Evolutionary conservation across 1,140 invertebrate species (phyloP), one percentile per base, ranked within the genome.

Genomic region (Bombus fervidus): DNA sequence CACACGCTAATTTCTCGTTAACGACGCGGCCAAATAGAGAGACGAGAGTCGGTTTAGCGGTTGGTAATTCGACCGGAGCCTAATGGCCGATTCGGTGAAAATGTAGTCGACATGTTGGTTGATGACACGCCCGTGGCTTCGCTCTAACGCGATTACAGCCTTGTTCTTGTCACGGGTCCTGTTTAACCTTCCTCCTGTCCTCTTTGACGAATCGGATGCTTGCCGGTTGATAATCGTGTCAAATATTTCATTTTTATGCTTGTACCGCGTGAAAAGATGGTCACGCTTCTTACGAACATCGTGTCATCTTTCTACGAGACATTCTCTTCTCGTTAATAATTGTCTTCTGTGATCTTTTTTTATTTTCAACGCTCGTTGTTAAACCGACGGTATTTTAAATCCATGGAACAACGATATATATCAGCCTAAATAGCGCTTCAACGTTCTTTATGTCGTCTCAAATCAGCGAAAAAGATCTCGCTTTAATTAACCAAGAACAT

Each of bases 1-100:
- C 31, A 25, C 77, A 68, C 64, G 77, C 77, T 79, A 79, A 79
- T 79, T 79, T 79, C 77, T 68, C 77, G 77, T 79, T 79, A 68
- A 79, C 77, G 64, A 41, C 39, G 77, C 39, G 77, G 62, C 41
- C 39, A 47, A 69, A 68, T 69, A 37, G 64, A 68, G 43, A 47
- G 43, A 28, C 13, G 39, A 34, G 77, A n/a, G 22, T 34, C 64
- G 62, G 43, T 68, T 68, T 66, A 79, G 77, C 39, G 62, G 13
- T 34, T 22, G 15, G 15, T 41, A 34, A 83, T 75, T 59, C 64
- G 37, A 86, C 53, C 41, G 41, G 13, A 41, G 43, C 37, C 43
- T 64, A 34, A 71, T 41, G 72, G 43, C n/a, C 37, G 72, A 37
- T 73, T 43, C 39, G 68, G 34, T 28, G 85, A 86, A 77, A 87